Evolutionary conservation across 2,797 vertebrate species (phyloP).

Genomic region (Anguilla marmorata): DNA sequence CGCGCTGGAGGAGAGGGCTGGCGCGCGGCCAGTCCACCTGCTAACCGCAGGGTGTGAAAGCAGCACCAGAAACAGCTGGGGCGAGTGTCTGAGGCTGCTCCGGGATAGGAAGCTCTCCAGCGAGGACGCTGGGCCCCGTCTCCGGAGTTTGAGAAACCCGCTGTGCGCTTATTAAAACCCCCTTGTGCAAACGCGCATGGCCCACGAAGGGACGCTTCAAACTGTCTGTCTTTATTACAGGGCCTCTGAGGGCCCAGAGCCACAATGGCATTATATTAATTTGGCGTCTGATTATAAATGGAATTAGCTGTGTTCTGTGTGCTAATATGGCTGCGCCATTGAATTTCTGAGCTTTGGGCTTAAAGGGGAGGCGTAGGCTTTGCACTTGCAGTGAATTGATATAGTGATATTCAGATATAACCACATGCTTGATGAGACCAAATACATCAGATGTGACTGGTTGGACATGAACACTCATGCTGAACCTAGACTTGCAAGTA

Average conservation of each 20-base stretch:
- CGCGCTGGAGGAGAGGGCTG: neutral
- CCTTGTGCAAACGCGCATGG: neutral
- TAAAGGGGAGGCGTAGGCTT: neutral
- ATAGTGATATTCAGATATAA: neutral
- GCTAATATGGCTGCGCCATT: neutral
- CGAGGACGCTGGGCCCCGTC: neutral
- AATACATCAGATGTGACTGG: neutral
- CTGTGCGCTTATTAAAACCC: neutral
- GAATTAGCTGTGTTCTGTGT: neutral
- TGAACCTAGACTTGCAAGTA: neutral
- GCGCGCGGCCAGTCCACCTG: slow-evolving; percentile 6
- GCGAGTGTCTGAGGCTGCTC: neutral
- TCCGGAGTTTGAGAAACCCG: neutral
- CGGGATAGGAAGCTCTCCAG: neutral
- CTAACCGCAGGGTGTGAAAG: neutral
- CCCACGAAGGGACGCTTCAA: neutral
- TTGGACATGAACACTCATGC: neutral
- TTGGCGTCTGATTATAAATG: neutral
- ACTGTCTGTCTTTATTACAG: neutral
- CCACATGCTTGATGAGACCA: neutral
- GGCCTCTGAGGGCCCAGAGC: neutral
- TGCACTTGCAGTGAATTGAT: neutral
- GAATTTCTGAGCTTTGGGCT: neutral
- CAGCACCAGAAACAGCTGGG: neutral
- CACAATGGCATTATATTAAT: neutral